phyloP scores from a whole-genome alignment of 2,113 vertebrate genomes.

The Mormyrus iriodes region DNA sequence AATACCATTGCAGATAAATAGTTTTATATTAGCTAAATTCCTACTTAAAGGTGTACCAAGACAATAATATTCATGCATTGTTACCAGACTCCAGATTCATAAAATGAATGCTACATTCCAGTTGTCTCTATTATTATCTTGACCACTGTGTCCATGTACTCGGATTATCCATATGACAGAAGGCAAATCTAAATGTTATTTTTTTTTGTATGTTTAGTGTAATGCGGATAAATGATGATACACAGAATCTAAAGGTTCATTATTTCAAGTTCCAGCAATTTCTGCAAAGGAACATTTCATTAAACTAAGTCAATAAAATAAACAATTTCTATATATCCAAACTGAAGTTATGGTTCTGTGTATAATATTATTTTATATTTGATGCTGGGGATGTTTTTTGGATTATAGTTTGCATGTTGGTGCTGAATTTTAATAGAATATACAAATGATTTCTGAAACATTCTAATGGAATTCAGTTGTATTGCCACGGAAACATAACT shows the following conservation, averaged over 20 bases:
- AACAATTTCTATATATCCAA: background rate
- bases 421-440: background rate
- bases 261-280: background rate
- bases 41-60: background rate
- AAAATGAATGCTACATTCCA: background rate
- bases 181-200: background rate
- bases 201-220: background rate
- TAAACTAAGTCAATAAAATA: background rate
- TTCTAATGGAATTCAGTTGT: background rate
- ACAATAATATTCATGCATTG: background rate
- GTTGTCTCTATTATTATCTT: background rate
- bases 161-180: background rate
- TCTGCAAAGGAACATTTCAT: background rate
- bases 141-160: background rate
- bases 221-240: background rate
- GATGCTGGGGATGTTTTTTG: background rate
- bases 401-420: background rate
- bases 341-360: background rate
- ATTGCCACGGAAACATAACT: background rate
- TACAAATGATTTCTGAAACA: background rate
- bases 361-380: background rate
- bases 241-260: background rate
- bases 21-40: background rate
- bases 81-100: background rate
- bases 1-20: background rate